Evolutionary conservation across 1,140 invertebrate species (phyloP), one percentile per base, ranked within the genome.

Genomic region (Cotesia vestalis): DNA sequence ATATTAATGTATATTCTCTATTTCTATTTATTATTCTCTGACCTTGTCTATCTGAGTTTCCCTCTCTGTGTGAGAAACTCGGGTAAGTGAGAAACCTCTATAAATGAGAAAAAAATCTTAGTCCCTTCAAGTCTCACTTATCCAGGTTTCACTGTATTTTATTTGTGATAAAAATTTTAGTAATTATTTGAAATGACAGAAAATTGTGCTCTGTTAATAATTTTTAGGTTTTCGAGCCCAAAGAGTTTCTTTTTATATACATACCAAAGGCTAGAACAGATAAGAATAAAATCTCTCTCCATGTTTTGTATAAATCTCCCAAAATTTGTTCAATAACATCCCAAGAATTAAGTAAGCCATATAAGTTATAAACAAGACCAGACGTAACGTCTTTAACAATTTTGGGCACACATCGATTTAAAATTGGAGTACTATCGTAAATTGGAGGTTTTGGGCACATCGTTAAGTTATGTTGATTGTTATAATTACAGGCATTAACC

Each of bases 361-460:
- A 95, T 70, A 96, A 89, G 81, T 94, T 91, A 14, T 85, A 88
- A 72, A 93, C 88, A 20, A 93, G 85, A 67, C 88, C 87, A 69
- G 88, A 83, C 4, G 89, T 86, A 1, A 92, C 80, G 64, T 92
- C 90, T 74, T 90, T 89, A 5, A 91, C 83, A 6, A 87, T 81
- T 72, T 91, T 91, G 20, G 96, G 96, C 75, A 97, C 90, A 85
- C 96, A 98, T 35, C 96, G 90, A 84, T 96, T 95, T 64, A 98
- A 83, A 55, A 98, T 89, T n/a, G 94, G 90, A 66, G 87, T 88
- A 77, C 93, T 92, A 71, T 92, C 89, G 80, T 92, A 91, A 12
- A 95, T 89, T 4, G 94, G 94, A 57, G 92, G 81, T 63, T 82
- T 84, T 4, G 93, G 94, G 82, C 94, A 95, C 5, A 92, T 91